Percentiles rank a stretch among this genome's conserved stretches.
Evolutionary conservation across 2,113 vertebrate species (phyloP).

Genomic region (Ia io): DNA sequence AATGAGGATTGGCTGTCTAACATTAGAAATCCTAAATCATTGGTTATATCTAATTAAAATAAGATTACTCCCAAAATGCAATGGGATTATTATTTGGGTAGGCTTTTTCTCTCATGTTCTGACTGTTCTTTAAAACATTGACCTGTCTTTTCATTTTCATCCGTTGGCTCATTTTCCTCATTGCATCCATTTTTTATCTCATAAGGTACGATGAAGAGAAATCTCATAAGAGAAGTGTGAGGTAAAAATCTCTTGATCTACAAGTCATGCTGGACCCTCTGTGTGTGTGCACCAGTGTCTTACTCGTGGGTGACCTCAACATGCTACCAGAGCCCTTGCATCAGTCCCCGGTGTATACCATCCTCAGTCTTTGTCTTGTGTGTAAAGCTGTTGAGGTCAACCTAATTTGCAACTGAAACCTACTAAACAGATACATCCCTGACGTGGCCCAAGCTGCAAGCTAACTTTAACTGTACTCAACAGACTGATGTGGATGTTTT

Average conservation of each 20-base stretch:
- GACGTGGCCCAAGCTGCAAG: conserved; percentile 78
- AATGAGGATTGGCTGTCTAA: background rate
- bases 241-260: conserved; percentile 86
- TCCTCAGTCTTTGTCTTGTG: conserved; percentile 67
- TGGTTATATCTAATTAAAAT: background rate
- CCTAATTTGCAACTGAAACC: conserved; percentile 73
- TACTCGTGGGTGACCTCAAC: conserved; percentile 81
- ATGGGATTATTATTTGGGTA: background rate
- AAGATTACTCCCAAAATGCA: background rate
- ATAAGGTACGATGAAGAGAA: conserved; percentile 94
- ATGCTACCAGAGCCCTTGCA: conserved; percentile 68
- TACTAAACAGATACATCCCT: conserved; percentile 66
- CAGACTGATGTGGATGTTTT: conserved; percentile 63
- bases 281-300: conserved; percentile 69
- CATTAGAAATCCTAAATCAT: background rate
- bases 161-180: conserved; percentile 65
- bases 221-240: conserved; percentile 90
- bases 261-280: conserved; percentile 54
- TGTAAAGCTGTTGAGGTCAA: conserved; percentile 84
- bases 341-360: conserved; percentile 1
- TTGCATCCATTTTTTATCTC: conserved; percentile 79
- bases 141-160: background rate
- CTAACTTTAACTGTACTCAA: conserved; percentile 61
- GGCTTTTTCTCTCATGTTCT: background rate
- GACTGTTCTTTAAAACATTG: background rate